phyloP scores from a whole-genome alignment of 2,113 vertebrate species.

The Cavia porcellus region DNA sequence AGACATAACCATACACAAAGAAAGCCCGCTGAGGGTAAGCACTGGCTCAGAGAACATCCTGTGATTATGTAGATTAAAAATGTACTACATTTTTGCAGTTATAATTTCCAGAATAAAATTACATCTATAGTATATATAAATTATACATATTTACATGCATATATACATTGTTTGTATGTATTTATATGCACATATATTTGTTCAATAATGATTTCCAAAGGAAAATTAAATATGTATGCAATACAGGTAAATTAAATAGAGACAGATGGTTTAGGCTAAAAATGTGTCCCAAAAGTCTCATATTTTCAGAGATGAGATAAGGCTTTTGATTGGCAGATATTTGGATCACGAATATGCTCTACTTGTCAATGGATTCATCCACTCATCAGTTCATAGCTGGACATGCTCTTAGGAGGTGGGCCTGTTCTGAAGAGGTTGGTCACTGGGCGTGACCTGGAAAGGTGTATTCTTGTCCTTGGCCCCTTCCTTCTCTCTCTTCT shows the following conservation, averaged over 20 bases:
- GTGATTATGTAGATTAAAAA: background rate
- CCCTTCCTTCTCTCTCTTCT: background rate
- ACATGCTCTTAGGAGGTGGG: background rate
- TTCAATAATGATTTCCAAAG: background rate
- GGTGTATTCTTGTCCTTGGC: background rate
- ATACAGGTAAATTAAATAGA: background rate
- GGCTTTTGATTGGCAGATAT: background rate
- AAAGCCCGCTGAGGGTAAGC: background rate
- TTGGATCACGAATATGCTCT: background rate
- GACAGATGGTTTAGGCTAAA: background rate
- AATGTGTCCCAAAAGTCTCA: background rate
- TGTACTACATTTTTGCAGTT: background rate
- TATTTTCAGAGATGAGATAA: background rate
- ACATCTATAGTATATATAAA: background rate
- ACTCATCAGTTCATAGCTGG: background rate
- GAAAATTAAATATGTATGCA: background rate
- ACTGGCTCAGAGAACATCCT: background rate
- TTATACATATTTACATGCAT: background rate
- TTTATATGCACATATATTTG: background rate
- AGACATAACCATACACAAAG: background rate
- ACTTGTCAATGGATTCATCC: background rate
- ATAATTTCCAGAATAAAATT: conserved; percentile 29
- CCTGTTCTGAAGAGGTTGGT: background rate
- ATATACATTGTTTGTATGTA: background rate
- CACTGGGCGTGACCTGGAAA: background rate